These are phyloP conservation scores for Alosa alosa DNA, from an alignment of 2,113 vertebrate genomes.

Conservation along the genomic window DNA sequence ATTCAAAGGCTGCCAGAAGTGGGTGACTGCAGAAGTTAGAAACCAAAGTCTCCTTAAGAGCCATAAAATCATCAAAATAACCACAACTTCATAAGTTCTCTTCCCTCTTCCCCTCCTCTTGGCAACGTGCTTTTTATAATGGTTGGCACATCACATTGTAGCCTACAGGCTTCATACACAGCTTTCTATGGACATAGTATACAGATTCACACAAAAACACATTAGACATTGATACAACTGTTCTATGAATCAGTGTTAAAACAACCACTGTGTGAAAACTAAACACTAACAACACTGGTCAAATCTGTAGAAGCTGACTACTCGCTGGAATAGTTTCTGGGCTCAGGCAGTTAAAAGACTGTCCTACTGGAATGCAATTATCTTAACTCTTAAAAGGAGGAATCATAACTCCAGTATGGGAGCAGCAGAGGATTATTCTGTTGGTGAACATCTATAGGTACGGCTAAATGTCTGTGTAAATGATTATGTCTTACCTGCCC, in stretches of 20 bases:
- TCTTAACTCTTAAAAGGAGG: not conserved
- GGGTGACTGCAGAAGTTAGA: not conserved
- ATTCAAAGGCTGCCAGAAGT: not conserved
- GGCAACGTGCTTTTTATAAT: not conserved
- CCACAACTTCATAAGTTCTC: not conserved
- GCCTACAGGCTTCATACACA: not conserved
- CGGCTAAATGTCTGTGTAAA: not conserved
- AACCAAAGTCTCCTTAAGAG: not conserved
- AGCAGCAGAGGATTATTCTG: not conserved
- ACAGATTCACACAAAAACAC: not conserved
- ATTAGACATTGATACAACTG: not conserved
- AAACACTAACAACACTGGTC: too few species aligned
- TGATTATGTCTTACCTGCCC: not conserved
- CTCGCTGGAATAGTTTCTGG: not conserved
- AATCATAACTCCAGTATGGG: not conserved
- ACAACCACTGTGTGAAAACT: too few species aligned
- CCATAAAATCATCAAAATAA: not conserved
- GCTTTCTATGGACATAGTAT: not conserved
- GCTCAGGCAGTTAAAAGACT: not conserved
- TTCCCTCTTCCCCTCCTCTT: not conserved
- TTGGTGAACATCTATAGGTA: not conserved
- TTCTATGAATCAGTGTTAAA: not conserved
- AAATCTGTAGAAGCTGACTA: not conserved
- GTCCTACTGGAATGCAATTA: not conserved
- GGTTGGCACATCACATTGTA: not conserved